Evolutionary conservation across 2,888 invertebrate species (phyloP).

Genomic region (Neoitamus cyanurus): DNA sequence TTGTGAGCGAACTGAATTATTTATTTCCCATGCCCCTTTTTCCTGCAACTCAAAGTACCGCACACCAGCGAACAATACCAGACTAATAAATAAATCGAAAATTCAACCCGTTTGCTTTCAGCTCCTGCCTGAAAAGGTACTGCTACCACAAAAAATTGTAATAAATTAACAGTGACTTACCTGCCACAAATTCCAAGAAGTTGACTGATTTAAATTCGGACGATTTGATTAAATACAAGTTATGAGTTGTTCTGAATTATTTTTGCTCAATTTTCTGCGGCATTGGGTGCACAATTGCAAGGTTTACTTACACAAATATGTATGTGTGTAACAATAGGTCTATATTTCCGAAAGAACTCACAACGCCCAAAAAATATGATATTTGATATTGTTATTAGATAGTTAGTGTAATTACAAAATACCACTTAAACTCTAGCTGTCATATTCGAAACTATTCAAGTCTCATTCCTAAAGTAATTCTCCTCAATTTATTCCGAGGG

Average conservation of each 20-base stretch:
- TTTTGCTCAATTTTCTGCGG: not conserved
- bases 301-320: no score
- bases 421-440: not conserved
- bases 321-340: no score
- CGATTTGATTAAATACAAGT: not conserved
- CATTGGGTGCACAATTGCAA: no score
- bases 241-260: not conserved
- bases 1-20: not conserved
- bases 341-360: no score
- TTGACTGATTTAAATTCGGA: not conserved
- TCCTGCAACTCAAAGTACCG: not conserved
- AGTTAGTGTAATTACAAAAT: no score
- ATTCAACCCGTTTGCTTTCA: not conserved
- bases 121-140: not conserved
- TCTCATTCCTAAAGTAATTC: not conserved
- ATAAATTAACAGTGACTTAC: not conserved
- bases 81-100: conserved; percentile 10
- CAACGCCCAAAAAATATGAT: no score
- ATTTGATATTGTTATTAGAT: no score
- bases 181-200: not conserved
- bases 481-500: not conserved
- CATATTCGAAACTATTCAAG: not conserved
- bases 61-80: conserved; percentile 7
- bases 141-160: not conserved
- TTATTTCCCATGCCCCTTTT: conserved; percentile 11